phyloP scores from a whole-genome alignment of 2,888 invertebrate species.

The Calliphora vomitoria region DNA sequence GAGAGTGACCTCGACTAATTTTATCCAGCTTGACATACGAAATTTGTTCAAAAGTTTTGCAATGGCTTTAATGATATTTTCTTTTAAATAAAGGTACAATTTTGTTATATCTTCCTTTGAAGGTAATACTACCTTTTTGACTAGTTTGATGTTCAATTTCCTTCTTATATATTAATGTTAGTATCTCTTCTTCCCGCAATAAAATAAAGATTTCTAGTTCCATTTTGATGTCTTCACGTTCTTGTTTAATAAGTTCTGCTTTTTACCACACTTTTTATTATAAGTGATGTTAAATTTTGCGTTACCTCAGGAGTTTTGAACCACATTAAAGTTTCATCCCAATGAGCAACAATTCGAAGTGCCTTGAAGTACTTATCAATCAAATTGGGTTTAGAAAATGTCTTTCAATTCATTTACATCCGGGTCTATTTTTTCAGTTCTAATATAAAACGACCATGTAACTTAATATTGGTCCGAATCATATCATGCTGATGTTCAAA shows the following conservation, averaged over 20 bases:
- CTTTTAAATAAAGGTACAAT: too few relatives aligned
- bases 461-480: neutral
- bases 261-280: conserved; percentile 11
- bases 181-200: too few relatives aligned
- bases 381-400: neutral
- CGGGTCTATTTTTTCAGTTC: neutral
- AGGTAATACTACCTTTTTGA: too few relatives aligned
- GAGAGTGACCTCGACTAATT: too few relatives aligned
- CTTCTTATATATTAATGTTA: too few relatives aligned
- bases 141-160: too few relatives aligned
- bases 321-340: neutral
- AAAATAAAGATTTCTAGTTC: too few relatives aligned
- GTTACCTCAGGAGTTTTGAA: neutral
- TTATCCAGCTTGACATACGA: too few relatives aligned
- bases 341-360: conserved; percentile 6
- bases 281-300: neutral
- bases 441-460: neutral
- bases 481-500: conserved; percentile 5
- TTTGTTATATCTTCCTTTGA: too few relatives aligned
- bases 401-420: neutral
- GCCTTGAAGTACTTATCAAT: neutral
- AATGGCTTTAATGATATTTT: too few relatives aligned
- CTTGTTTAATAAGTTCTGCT: neutral
- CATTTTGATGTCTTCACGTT: neutral
- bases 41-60: too few relatives aligned